phyloP scores from a whole-genome alignment of 2,797 vertebrate species.

The Eulemur rubriventer region DNA sequence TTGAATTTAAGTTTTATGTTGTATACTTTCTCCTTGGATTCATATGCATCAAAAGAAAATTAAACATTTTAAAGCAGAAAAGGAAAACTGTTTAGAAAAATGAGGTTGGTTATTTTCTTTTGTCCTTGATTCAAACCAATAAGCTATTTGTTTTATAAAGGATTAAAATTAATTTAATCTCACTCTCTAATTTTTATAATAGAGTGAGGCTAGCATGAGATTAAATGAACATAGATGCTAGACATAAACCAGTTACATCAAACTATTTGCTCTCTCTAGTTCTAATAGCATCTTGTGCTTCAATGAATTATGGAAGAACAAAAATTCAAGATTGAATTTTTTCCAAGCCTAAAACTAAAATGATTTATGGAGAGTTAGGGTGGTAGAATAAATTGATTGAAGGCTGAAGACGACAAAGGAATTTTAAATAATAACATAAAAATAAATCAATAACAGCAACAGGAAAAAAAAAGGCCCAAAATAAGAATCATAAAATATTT shows the following conservation, averaged over 20 bases:
- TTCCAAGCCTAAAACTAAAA: background rate
- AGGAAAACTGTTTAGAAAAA: constrained; percentile 68
- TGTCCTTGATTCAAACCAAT: constrained; percentile 55
- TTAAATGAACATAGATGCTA: background rate
- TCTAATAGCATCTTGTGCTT: background rate
- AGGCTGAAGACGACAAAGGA: background rate
- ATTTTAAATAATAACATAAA: background rate
- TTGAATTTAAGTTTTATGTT: constrained; percentile 50
- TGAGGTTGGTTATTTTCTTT: background rate
- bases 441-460: background rate
- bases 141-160: constrained; percentile 64
- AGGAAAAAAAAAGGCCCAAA: background rate
- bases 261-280: background rate
- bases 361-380: background rate
- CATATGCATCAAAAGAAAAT: constrained; percentile 62
- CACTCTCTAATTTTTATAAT: background rate
- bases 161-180: constrained; percentile 40
- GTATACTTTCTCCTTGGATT: constrained; percentile 6
- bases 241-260: background rate
- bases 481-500: background rate
- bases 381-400: background rate
- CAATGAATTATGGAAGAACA: background rate
- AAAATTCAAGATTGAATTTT: background rate
- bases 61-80: constrained; percentile 67
- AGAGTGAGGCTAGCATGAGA: background rate